These are phyloP conservation scores for Argynnis bischoffii DNA, from an alignment of 2,888 invertebrate genomes.

Conservation along the genomic window DNA sequence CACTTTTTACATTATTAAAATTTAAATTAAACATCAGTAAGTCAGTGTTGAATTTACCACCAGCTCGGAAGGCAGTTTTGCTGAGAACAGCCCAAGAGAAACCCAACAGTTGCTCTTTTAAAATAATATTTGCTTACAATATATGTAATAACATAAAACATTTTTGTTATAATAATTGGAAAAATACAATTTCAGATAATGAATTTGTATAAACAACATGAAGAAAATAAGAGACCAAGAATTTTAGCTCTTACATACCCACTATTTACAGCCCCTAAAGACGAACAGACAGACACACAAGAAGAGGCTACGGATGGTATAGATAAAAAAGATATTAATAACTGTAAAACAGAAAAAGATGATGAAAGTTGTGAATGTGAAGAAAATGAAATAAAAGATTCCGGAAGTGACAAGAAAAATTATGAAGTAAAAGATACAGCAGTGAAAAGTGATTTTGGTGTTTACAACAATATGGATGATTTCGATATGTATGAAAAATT, in stretches of 20 bases:
- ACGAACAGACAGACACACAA: slow-evolving; percentile 23
- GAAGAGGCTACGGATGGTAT: slow-evolving; percentile 1
- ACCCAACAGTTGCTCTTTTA: too few species aligned
- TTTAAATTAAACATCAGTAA: too few species aligned
- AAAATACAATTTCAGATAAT: slow-evolving; percentile 59
- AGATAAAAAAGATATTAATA: slow-evolving; percentile 23
- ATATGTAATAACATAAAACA: too few species aligned
- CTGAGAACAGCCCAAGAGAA: too few species aligned
- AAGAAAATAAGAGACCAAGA: slow-evolving; percentile 76
- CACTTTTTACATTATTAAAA: too few species aligned
- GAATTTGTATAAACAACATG: slow-evolving; percentile 58
- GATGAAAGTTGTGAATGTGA: background rate
- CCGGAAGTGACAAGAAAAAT: background rate
- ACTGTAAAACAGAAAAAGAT: slow-evolving; percentile 22
- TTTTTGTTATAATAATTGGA: too few species aligned
- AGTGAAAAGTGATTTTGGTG: slow-evolving; percentile 42
- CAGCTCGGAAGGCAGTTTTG: too few species aligned
- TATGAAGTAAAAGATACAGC: background rate
- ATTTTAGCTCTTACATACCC: slow-evolving; percentile 92
- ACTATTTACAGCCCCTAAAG: slow-evolving; percentile 78
- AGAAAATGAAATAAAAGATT: background rate
- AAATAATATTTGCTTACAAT: too few species aligned
- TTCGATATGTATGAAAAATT: slow-evolving; percentile 81
- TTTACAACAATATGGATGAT: slow-evolving; percentile 63
- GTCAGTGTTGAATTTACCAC: too few species aligned